Evolutionary conservation across 2,888 invertebrate species (phyloP).

Genomic region (Oscheius sp.): DNA sequence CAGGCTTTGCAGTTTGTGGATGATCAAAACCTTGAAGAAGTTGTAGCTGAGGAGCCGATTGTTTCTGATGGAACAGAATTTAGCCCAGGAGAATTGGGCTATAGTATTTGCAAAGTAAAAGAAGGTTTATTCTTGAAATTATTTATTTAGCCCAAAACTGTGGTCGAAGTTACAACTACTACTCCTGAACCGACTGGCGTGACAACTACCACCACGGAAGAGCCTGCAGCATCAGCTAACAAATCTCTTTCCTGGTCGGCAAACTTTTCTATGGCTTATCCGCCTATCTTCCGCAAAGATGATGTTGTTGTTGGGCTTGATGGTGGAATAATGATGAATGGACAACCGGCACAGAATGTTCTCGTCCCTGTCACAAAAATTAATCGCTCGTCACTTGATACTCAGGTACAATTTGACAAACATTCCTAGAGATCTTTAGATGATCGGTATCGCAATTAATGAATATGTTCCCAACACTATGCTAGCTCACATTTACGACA

Average conservation of each 20-base stretch:
- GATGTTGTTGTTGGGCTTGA: constrained; percentile 67
- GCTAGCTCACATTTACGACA: constrained; percentile 63
- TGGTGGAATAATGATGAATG: constrained; percentile 63
- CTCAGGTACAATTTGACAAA: constrained; percentile 1
- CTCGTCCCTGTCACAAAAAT: constrained; percentile 2
- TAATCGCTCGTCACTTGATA: not conserved
- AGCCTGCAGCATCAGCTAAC: no score
- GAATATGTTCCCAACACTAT: constrained; percentile 68
- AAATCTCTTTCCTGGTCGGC: constrained; percentile 48
- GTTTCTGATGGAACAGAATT: constrained; percentile 35
- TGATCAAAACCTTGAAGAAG: constrained; percentile 31
- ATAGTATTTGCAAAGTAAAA: constrained; percentile 39
- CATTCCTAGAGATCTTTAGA: constrained; percentile 39
- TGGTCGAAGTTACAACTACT: not conserved
- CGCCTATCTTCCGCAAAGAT: constrained; percentile 62
- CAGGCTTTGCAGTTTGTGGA: constrained; percentile 42
- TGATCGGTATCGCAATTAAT: constrained; percentile 65
- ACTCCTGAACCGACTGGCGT: not conserved
- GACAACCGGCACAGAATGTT: constrained; percentile 48
- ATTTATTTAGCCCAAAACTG: constrained; percentile 17
- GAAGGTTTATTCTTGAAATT: not conserved
- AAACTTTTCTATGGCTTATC: constrained; percentile 63
- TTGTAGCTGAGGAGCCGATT: not conserved
- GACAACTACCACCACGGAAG: constrained; percentile 1
- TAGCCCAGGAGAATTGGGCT: constrained; percentile 45